Percentiles rank a stretch among this genome's conserved stretches.
phyloP scores from a whole-genome alignment of 2,888 invertebrate species.

The Lutraria lutraria region DNA sequence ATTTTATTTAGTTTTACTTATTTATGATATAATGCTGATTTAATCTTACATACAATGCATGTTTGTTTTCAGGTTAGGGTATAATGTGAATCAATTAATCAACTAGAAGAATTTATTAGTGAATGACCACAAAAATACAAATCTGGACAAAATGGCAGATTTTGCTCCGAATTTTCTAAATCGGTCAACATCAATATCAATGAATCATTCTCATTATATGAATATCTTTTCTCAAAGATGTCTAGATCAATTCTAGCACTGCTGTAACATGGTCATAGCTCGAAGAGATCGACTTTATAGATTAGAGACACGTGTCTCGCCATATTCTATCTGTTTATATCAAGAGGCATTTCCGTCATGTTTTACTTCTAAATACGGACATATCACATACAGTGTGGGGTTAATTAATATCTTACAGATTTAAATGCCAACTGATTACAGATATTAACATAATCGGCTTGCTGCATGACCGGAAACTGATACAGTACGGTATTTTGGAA shows the following conservation, averaged over 20 bases:
- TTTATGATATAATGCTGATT: too few species aligned
- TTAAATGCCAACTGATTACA: not conserved
- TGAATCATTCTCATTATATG: not conserved
- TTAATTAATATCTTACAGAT: not conserved
- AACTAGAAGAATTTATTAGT: too few species aligned
- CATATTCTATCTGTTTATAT: not conserved
- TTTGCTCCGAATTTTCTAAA: too few species aligned
- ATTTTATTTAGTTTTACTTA: too few species aligned
- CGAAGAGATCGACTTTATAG: not conserved
- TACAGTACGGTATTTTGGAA: not conserved
- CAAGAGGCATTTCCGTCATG: not conserved
- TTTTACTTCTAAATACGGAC: constrained; percentile 1
- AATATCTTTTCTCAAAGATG: not conserved
- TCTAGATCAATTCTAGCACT: not conserved
- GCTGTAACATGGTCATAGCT: not conserved
- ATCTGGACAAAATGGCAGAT: too few species aligned
- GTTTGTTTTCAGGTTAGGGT: too few species aligned
- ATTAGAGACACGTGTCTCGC: not conserved
- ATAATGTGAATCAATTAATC: too few species aligned
- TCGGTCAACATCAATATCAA: not conserved
- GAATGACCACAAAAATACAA: too few species aligned
- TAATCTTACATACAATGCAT: too few species aligned
- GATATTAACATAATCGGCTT: not conserved
- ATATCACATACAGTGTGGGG: not conserved
- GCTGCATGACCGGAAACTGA: not conserved